A percentile compares a stretch with the other conserved stretches of the same genome.
These are phyloP conservation scores for Rostratula benghalensis DNA, from an alignment of 2,113 vertebrate species.

Conservation along the genomic window DNA sequence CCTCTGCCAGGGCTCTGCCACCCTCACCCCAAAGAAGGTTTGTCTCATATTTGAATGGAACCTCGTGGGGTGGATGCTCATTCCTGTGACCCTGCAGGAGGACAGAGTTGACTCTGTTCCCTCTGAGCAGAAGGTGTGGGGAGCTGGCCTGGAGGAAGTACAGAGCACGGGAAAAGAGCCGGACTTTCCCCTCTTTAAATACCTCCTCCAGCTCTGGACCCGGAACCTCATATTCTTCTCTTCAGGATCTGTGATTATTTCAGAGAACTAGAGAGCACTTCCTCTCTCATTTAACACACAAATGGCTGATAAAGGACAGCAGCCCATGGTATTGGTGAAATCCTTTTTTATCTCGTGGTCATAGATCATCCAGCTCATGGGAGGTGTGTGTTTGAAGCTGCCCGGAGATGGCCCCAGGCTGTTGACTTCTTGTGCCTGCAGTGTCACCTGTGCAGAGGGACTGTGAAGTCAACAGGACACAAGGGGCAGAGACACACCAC, in stretches of 20 bases:
- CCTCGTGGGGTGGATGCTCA: not conserved
- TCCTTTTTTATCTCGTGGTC: not conserved
- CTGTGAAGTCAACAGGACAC: not conserved
- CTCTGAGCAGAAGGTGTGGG: not conserved
- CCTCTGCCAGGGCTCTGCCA: too few relatives aligned
- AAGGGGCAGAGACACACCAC: not conserved
- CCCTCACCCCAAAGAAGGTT: too few relatives aligned
- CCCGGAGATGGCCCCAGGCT: not conserved
- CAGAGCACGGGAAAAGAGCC: not conserved
- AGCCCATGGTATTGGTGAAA: not conserved
- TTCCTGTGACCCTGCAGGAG: not conserved
- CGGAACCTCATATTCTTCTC: not conserved
- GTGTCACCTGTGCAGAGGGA: not conserved
- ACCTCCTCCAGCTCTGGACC: not conserved
- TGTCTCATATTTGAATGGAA: too few relatives aligned
- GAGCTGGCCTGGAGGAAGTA: not conserved
- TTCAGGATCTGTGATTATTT: not conserved
- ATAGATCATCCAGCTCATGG: not conserved
- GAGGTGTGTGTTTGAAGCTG: not conserved
- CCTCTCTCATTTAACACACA: not conserved
- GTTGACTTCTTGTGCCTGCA: not conserved
- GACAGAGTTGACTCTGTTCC: not conserved
- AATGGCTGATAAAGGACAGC: not conserved
- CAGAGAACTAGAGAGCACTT: not conserved
- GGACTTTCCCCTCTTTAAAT: not conserved